Evolutionary conservation across 2,888 invertebrate genomes (phyloP).

Genomic region (Pachycephus smyrnensis): DNA sequence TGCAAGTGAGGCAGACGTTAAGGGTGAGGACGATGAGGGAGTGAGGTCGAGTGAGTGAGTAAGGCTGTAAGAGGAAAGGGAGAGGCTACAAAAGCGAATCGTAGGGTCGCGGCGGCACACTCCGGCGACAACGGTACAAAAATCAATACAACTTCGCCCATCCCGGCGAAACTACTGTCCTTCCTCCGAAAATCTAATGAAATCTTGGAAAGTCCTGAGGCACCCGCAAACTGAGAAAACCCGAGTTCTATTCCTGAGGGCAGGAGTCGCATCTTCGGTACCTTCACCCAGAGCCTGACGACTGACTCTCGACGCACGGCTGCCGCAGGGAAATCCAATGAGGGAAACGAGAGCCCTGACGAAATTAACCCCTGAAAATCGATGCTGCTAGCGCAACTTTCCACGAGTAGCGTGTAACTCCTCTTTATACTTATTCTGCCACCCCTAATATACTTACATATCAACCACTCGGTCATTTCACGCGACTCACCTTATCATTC

Average conservation of each 20-base stretch:
- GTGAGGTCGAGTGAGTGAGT: not conserved
- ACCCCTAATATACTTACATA: not conserved
- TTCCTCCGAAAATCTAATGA: not conserved
- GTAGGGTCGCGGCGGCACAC: slow-evolving; percentile 32
- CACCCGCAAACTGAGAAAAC: slow-evolving; percentile 4
- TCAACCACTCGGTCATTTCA: not conserved
- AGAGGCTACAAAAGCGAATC: slow-evolving; percentile 38
- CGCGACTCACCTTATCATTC: not conserved
- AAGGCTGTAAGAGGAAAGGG: slow-evolving; percentile 5
- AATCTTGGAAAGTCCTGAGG: not conserved
- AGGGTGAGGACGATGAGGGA: slow-evolving; percentile 2
- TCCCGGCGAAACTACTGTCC: slow-evolving; percentile 20
- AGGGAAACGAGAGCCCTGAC: not conserved
- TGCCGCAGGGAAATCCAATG: slow-evolving; percentile 1
- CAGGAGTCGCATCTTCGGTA: not conserved
- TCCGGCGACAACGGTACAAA: slow-evolving; percentile 37
- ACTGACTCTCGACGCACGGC: not conserved
- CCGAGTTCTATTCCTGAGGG: not conserved
- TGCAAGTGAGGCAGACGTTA: slow-evolving; percentile 12
- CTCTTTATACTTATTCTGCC: not conserved
- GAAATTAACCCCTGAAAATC: slow-evolving; percentile 25
- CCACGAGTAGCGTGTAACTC: not conserved
- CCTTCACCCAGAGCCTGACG: not conserved
- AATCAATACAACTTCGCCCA: slow-evolving; percentile 40
- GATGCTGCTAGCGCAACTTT: slow-evolving; percentile 14